phyloP scores from a whole-genome alignment of 2,888 invertebrate species.

The Copidosoma aretas region DNA sequence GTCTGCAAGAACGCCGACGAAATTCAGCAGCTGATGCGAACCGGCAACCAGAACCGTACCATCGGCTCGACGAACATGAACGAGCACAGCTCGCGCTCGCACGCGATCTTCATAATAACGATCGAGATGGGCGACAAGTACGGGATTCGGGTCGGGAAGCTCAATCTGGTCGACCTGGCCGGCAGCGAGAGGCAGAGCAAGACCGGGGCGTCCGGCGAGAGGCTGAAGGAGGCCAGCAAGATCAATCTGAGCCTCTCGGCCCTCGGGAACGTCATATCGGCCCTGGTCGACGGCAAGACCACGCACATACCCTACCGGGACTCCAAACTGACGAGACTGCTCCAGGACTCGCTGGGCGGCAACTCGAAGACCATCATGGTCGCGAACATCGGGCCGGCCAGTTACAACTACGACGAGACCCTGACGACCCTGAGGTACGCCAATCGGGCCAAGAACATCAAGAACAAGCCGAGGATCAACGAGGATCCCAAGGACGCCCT shows the following conservation, averaged over 20 bases:
- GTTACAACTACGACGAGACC: conserved; percentile 97
- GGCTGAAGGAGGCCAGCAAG: conserved; percentile 94
- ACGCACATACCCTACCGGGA: conserved; percentile 97
- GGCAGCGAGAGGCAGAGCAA: conserved; percentile 98
- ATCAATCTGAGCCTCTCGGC: conserved; percentile 96
- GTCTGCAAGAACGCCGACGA: conserved; percentile 94
- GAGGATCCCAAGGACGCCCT: conserved; percentile 99
- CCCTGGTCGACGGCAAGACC: conserved; percentile 89
- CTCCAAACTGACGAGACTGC: conserved; percentile 92
- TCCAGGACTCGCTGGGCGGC: conserved; percentile 98
- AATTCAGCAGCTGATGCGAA: conserved; percentile 91
- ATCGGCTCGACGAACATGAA: conserved; percentile 98
- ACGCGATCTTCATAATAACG: conserved; percentile 98
- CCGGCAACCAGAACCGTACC: conserved; percentile 93
- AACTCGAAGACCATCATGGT: conserved; percentile 99
- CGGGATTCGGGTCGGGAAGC: conserved; percentile 81
- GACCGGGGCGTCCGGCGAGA: conserved; percentile 92
- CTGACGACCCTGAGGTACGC: conserved; percentile 96
- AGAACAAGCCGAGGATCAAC: conserved; percentile 97
- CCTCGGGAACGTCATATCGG: conserved; percentile 98
- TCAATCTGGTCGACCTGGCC: conserved; percentile 97
- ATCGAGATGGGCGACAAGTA: conserved; percentile 83
- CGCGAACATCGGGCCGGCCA: conserved; percentile 97
- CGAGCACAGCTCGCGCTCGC: conserved; percentile 95
- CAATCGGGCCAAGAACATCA: conserved; percentile 96